Conservation (phyloP, 2,113 vertebrate genomes). For the Aegithalos caudatus region DNA sequence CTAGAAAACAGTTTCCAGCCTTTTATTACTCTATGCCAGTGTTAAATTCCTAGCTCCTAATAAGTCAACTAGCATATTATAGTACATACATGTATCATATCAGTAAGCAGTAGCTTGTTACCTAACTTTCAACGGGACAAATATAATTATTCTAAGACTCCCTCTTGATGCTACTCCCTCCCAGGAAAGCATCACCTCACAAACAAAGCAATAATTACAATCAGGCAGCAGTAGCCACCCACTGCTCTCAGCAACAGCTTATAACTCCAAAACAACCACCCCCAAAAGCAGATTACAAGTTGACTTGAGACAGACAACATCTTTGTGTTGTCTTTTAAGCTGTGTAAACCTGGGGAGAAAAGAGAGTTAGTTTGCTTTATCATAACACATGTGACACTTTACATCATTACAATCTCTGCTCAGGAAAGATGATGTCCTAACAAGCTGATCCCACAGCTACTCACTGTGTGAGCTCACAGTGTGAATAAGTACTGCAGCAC, state of each 20-base stretch:
- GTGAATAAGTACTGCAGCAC: not conserved
- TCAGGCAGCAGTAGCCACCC: not conserved
- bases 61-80: not conserved
- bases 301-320: not conserved
- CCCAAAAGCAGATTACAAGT: not conserved
- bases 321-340: not conserved
- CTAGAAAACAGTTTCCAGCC: not conserved
- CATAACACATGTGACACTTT: not conserved
- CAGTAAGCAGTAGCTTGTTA: not conserved
- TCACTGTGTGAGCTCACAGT: not conserved
- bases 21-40: not conserved
- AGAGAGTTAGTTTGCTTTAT: not conserved
- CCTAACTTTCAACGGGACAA: not conserved
- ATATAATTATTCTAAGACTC: not conserved
- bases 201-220: conserved; percentile 28
- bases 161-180: not conserved
- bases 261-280: not conserved
- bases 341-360: not conserved
- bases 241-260: not conserved
- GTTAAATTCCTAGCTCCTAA: not conserved
- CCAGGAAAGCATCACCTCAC: not conserved
- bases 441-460: not conserved
- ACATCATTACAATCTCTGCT: not conserved
- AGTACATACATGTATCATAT: not conserved
- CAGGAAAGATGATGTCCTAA: not conserved